Base-by-base conservation (phyloP, 2,113 vertebrate species). In the Pseudolaguvia tuberculata region DNA sequence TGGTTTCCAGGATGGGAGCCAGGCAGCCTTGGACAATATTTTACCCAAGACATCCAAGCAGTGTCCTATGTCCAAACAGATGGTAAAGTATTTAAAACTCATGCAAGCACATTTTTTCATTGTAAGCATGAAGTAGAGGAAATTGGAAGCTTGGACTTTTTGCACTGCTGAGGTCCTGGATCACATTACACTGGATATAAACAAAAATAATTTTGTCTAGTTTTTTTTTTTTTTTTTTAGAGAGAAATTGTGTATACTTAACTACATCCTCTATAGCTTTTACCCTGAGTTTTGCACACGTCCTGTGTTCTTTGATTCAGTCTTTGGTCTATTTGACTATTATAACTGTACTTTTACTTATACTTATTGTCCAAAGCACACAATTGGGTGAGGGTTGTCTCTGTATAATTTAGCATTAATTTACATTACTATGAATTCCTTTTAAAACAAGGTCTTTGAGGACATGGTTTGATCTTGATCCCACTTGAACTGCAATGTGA, bases 41-140 rank as follows among this genome's bases (percentile, higher is more conserved):
- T 86, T 84, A 79, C 82, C 85, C 70, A 88, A 86, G 85, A 83
- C 85, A 73, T 83, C 84, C 75, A 89, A 89, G 78, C 65, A 51
- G 59, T 88, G 85, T 82, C 81, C 62, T 3, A 63, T 87, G 59
- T 57, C 75, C 78, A 84, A 79, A 81, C 87, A 89, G 82, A 86
- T 85, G 87, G 89, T 91, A 79, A 87, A 59, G 35, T 17, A 18
- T 17, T 66, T 35, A 56, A 20, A 18, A 29, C 21, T 20, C 25
- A 23, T 71, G 52, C 48, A 42, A n/a, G 10, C 20, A n/a, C 2
- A 50, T 29, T 69, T 67, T 61, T 47, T 5, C 52, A 47, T 27
- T 53, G 21, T 70, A 62, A 77, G 55, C 10, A 65, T 12, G 52
- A 14, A n/a, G 29, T 39, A 57, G 59, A 39, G 53, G 18, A 39